Evolutionary conservation across 1,140 invertebrate species (phyloP), one percentile per base, ranked within the genome.

Genomic region (Tribolium madens): DNA sequence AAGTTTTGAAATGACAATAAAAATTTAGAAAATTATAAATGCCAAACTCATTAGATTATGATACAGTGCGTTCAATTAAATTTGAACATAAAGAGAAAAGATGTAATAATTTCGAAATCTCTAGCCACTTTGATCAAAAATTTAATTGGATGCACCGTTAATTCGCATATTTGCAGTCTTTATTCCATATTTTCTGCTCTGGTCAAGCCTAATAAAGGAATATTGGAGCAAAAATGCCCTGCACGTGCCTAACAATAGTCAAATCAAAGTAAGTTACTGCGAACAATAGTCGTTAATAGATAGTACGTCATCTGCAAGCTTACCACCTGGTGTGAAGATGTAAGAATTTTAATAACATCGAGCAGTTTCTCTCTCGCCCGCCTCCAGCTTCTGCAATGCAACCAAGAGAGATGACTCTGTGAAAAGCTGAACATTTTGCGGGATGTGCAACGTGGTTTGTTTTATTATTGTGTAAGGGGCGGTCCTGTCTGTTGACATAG

Each of bases 321-420:
- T 52, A 33, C 80, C 80, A 81, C 80, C 80, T 81, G 79, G 79
- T 18, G 80, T 68, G 78, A 31, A 70, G 78, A 80, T 76, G 42
- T 74, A 73, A 78, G 76, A 75, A 50, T 52, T 71, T 72, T 72
- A 72, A 72, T 72, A 72, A 60, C 60, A 47, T 36, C 21, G 52
- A 14, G 9, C 17, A 53, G 7, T 70, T 36, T 50, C 26, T 76
- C 74, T 50, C 60, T 69, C 46, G 15, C 10, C 6, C 14, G 1
- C 17, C 17, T 60, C 47, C 18, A 10, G 6, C 64, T 1, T 10
- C 2, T n/a, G 7, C 12, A 74, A 60, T 57, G 36, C 14, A 60
- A 70, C 46, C 36, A 75, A 68, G 15, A 69, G 15, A 42, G 60
- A 52, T 15, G 17, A 70, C 10, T 17, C 31, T 70, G 47, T 2